phyloP scores from a whole-genome alignment of 1,140 invertebrate species.

The Drosophila ercepeae region DNA sequence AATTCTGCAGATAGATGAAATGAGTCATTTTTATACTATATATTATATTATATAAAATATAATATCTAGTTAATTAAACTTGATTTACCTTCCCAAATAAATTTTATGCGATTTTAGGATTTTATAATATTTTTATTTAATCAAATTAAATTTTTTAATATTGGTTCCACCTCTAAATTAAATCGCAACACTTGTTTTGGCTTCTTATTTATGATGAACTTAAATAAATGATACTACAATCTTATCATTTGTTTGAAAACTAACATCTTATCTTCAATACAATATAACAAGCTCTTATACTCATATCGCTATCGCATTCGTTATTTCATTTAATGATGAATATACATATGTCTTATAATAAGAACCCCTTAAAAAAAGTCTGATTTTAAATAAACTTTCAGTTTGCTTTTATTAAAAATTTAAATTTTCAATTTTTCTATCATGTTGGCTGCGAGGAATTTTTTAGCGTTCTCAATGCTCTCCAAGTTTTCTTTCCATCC shows the following conservation, averaged over 20 bases:
- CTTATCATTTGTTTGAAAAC: neutral
- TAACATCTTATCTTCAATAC: neutral
- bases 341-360: too few relatives aligned
- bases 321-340: neutral
- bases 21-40: too few relatives aligned
- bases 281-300: neutral
- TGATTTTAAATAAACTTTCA: neutral
- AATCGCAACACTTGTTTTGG: neutral
- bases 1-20: too few relatives aligned
- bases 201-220: neutral
- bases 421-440: constrained; percentile 7
- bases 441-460: constrained; percentile 7
- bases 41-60: too few relatives aligned
- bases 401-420: neutral
- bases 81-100: too few relatives aligned
- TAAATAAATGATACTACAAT: neutral
- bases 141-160: too few relatives aligned
- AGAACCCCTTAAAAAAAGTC: neutral
- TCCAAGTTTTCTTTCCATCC: constrained; percentile 89
- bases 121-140: too few relatives aligned
- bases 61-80: too few relatives aligned
- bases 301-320: neutral
- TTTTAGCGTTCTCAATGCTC: constrained; percentile 24
- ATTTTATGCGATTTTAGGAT: too few relatives aligned
- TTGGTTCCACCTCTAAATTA: too few relatives aligned